Evolutionary conservation across 37 sponge, comb jelly and placozoan genomes (phyloP).

Genomic region (Bolinopsis microptera): DNA sequence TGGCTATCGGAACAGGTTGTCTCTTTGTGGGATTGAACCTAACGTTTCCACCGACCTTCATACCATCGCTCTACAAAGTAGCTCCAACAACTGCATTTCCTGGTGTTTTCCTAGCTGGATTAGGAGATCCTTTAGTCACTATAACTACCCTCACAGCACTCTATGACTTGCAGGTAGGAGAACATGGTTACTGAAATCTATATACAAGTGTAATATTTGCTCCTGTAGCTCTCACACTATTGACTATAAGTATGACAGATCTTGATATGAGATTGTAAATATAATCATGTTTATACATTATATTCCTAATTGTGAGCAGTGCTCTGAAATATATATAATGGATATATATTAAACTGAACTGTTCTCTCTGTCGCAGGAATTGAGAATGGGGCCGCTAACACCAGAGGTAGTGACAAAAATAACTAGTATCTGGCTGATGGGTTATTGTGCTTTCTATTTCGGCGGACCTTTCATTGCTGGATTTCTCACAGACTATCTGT

Average conservation of each 20-base stretch:
- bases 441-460: neutral
- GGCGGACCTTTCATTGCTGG: neutral
- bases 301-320: no score
- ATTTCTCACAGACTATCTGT: neutral
- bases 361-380: no score
- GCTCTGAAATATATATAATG: no score
- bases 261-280: no score
- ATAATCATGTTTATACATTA: no score
- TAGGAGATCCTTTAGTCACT: neutral
- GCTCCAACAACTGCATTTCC: neutral
- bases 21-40: neutral
- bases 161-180: neutral
- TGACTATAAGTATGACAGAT: no score
- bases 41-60: neutral
- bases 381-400: no score
- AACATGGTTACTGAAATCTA: no score
- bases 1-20: neutral
- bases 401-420: no score
- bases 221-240: no score
- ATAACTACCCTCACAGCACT: neutral
- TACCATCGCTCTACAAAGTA: neutral
- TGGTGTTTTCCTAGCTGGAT: neutral
- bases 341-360: no score
- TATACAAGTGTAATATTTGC: no score
- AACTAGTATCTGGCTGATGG: neutral